phyloP scores from a whole-genome alignment of 2,888 invertebrate species.

The Marronus borbonicus region DNA sequence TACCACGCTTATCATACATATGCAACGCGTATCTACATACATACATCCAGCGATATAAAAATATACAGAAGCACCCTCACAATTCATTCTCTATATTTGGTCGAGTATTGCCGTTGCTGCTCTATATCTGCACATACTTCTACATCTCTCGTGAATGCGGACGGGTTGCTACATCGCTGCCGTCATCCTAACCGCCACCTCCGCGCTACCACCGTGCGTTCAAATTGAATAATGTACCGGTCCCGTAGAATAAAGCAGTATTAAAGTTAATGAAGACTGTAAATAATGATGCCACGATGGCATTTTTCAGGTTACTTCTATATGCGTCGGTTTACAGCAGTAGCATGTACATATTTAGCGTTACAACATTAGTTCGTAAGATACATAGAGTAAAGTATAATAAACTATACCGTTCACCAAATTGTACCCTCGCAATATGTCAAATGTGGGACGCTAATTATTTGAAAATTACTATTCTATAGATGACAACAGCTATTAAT shows the following conservation, averaged over 20 bases:
- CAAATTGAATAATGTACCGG: constrained; percentile 67
- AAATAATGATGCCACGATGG: constrained; percentile 62
- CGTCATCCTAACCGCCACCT: constrained; percentile 28
- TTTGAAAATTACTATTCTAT: too few species aligned
- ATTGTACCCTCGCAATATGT: too few species aligned
- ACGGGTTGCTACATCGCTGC: constrained; percentile 13
- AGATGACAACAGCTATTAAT: too few species aligned
- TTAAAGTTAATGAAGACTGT: constrained; percentile 66
- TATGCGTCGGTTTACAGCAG: neutral
- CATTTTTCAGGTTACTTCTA: constrained; percentile 56
- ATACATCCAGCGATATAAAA: constrained; percentile 67
- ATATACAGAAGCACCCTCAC: constrained; percentile 65
- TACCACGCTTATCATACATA: constrained; percentile 69
- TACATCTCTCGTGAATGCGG: constrained; percentile 49
- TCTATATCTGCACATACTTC: constrained; percentile 41
- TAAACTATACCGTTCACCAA: too few species aligned
- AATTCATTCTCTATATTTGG: constrained; percentile 62
- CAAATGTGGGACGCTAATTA: too few species aligned
- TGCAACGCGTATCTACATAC: constrained; percentile 68
- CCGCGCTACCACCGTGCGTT: constrained; percentile 51
- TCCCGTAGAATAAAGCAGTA: constrained; percentile 65
- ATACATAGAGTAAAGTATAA: too few species aligned
- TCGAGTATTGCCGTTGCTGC: constrained; percentile 51
- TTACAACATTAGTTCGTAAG: too few species aligned
- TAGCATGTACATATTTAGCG: too few species aligned